Conservation (phyloP, 2,113 vertebrate species). For the Platichthys stellatus region DNA sequence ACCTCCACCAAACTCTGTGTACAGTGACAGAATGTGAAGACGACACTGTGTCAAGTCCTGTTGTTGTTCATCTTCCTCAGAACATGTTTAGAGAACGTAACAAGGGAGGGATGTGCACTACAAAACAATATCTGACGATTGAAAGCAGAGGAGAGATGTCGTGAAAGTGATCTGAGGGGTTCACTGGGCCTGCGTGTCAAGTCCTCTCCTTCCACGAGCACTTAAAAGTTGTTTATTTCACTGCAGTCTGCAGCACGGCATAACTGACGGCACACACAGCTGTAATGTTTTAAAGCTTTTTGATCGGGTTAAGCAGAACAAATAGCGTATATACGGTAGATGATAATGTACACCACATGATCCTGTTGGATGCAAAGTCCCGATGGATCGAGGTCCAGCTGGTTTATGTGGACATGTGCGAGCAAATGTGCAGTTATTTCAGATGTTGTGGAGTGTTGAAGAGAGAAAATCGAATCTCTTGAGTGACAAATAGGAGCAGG, state of each 20-base stretch:
- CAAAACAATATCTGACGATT: conserved; percentile 2
- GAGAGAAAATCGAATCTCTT: neutral
- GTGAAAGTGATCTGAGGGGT: conserved; percentile 24
- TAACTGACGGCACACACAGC: conserved; percentile 34
- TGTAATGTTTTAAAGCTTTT: conserved; percentile 35
- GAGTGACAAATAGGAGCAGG: too few species aligned
- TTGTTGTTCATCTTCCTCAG: neutral
- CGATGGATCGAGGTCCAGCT: neutral
- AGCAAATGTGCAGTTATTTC: neutral
- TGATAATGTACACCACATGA: conserved; percentile 16
- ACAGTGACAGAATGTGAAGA: neutral
- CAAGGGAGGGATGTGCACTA: neutral
- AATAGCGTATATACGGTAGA: conserved; percentile 2
- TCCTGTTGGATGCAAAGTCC: conserved; percentile 19
- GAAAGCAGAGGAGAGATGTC: conserved; percentile 23
- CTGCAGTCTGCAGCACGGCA: neutral
- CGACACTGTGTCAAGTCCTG: neutral
- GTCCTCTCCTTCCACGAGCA: conserved; percentile 20
- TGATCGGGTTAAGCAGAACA: conserved; percentile 6
- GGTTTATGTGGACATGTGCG: neutral
- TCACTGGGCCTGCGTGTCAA: conserved; percentile 37
- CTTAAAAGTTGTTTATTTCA: conserved; percentile 48
- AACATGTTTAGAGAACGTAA: neutral
- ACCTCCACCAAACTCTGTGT: neutral
- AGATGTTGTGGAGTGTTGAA: neutral